Evolutionary conservation across 92 coral and sea anemone genomes (phyloP).

Genomic region (Epizoanthus fatuus): DNA sequence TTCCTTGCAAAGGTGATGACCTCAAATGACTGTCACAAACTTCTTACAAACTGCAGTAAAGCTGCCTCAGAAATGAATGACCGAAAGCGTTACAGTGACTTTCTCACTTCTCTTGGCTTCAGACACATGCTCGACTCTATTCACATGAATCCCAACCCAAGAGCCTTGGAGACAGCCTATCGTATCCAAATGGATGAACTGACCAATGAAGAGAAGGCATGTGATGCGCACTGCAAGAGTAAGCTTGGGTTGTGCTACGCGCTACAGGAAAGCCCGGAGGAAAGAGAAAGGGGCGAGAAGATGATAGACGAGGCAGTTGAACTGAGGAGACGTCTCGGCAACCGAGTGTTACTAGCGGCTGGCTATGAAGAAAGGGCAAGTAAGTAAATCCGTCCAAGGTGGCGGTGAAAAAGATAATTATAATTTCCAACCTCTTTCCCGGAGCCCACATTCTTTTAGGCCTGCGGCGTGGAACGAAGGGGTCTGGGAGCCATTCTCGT

Average conservation of each 20-base stretch:
- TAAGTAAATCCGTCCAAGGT: constrained; percentile 1
- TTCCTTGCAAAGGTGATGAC: constrained; percentile 59
- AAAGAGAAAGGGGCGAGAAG: constrained; percentile 5
- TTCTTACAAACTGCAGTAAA: constrained; percentile 32
- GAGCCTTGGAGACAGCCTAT: constrained; percentile 51
- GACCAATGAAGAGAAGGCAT: background rate
- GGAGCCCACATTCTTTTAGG: too few relatives aligned
- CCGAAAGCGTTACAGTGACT: constrained; percentile 50
- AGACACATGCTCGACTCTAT: constrained; percentile 49
- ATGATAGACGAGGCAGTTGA: constrained; percentile 49
- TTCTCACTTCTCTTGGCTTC: constrained; percentile 62
- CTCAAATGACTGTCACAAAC: constrained; percentile 45
- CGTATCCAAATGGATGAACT: constrained; percentile 25
- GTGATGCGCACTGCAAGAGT: constrained; percentile 67
- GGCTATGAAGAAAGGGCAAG: constrained; percentile 63
- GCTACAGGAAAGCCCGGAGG: constrained; percentile 11
- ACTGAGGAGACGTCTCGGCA: constrained; percentile 40
- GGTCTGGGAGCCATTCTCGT: too few relatives aligned
- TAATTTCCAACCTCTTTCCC: too few relatives aligned
- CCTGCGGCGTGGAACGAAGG: too few relatives aligned
- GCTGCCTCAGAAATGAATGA: constrained; percentile 42
- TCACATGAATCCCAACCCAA: constrained; percentile 40
- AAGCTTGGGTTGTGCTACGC: constrained; percentile 62
- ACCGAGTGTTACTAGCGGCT: constrained; percentile 53
- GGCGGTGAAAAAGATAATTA: too few relatives aligned